These are phyloP conservation scores for Syngnathoides biaculeatus DNA, from an alignment of 2,113 vertebrate genomes.

Conservation along the genomic window DNA sequence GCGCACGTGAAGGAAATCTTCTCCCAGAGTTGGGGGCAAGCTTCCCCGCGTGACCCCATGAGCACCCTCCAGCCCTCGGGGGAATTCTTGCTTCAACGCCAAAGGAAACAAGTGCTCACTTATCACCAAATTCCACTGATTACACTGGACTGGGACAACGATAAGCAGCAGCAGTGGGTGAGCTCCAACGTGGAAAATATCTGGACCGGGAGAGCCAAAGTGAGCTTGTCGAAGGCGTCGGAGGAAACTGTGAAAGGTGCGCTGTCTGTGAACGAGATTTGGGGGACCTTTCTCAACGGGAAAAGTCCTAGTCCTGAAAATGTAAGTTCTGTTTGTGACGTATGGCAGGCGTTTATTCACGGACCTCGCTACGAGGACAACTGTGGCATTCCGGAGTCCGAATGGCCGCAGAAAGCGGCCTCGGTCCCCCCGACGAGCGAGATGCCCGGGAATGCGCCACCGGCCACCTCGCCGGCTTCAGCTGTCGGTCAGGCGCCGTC, in stretches of 20 bases:
- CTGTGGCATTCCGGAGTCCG: conserved; percentile 52
- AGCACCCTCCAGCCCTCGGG: conserved; percentile 6
- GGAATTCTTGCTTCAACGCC: conserved; percentile 1
- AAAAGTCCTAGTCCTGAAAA: conserved; percentile 22
- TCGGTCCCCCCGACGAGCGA: conserved; percentile 43
- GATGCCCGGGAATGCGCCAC: background rate
- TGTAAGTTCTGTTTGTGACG: conserved; percentile 43
- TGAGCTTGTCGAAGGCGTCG: conserved; percentile 21
- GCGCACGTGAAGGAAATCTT: conserved; percentile 48
- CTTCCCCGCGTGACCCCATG: conserved; percentile 11
- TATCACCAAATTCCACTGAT: conserved; percentile 69
- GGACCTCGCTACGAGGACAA: conserved; percentile 27
- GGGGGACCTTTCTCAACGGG: conserved; percentile 44
- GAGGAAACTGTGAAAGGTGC: conserved; percentile 16
- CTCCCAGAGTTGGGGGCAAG: conserved; percentile 31
- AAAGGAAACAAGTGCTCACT: conserved; percentile 46
- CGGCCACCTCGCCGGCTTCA: background rate
- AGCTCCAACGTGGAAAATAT: conserved; percentile 27
- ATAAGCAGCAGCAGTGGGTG: conserved; percentile 19
- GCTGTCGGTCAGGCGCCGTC: conserved; percentile 38
- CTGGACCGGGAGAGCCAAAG: conserved; percentile 19
- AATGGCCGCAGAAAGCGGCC: conserved; percentile 60
- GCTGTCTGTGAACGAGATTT: conserved; percentile 36
- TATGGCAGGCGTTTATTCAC: conserved; percentile 62
- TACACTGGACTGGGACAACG: conserved; percentile 56